These are phyloP conservation scores for Ophthalmolycus amberensis DNA, from an alignment of 2,113 vertebrate genomes.

Conservation along the genomic window DNA sequence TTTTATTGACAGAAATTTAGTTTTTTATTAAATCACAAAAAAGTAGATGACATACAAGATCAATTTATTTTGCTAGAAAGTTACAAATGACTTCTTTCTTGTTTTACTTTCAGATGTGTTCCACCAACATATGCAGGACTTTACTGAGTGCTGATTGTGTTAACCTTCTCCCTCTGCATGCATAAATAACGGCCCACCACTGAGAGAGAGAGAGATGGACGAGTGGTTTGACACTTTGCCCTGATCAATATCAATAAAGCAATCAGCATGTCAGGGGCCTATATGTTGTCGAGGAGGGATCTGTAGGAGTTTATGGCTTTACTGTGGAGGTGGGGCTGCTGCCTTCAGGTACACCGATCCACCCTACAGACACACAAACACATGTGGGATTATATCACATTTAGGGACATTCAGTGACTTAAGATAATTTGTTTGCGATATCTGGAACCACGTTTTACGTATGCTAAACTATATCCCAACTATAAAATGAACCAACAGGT, in stretches of 20 bases:
- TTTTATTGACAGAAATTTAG: not conserved
- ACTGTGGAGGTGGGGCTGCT: conserved; percentile 66
- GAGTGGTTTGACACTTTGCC: conserved; percentile 84
- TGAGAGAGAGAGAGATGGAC: conserved; percentile 66
- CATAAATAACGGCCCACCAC: conserved; percentile 49
- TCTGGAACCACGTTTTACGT: not conserved
- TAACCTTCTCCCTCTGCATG: conserved; percentile 12
- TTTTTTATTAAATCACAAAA: not conserved
- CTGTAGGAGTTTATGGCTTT: conserved; percentile 78
- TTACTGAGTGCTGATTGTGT: conserved; percentile 28
- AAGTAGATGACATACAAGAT: not conserved
- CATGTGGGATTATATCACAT: conserved; percentile 12
- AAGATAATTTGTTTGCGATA: not conserved
- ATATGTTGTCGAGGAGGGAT: conserved; percentile 62
- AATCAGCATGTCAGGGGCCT: conserved; percentile 77
- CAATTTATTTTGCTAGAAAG: too few relatives aligned
- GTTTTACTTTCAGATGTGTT: not conserved
- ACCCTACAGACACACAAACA: conserved; percentile 41
- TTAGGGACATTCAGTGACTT: not conserved
- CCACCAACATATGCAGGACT: not conserved
- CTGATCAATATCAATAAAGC: conserved; percentile 86
- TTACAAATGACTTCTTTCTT: not conserved
- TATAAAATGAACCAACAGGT: not conserved
- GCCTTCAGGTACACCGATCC: conserved; percentile 44
- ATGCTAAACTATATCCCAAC: not conserved